Evolutionary conservation across 2,113 vertebrate genomes (phyloP).

Genomic region (Otus sunia): DNA sequence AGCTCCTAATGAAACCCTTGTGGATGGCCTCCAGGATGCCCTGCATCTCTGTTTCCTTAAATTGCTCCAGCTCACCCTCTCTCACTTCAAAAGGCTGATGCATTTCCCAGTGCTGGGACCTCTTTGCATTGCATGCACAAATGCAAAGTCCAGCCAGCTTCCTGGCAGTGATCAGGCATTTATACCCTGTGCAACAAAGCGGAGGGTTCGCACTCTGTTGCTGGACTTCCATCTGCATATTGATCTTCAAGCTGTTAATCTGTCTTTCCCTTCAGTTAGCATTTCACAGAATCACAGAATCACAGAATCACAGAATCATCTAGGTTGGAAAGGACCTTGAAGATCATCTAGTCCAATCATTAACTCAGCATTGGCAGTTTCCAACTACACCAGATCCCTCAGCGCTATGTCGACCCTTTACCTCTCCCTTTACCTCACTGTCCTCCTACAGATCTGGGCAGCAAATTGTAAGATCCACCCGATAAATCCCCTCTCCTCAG

Average conservation of each 20-base stretch:
- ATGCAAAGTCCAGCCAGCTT: neutral
- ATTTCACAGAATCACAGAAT: no score
- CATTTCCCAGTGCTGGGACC: neutral
- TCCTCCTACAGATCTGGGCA: neutral
- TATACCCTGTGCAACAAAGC: fast-evolving
- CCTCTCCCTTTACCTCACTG: neutral
- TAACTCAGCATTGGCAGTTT: no score
- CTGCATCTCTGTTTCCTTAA: neutral
- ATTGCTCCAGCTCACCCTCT: neutral
- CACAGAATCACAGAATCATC: no score
- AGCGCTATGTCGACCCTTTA: no score
- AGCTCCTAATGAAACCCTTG: neutral
- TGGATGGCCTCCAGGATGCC: neutral
- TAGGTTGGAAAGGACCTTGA: no score
- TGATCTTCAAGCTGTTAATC: neutral
- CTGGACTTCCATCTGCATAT: neutral
- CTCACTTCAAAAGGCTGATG: neutral
- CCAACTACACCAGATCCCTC: no score
- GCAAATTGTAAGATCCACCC: neutral
- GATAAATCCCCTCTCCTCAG: neutral
- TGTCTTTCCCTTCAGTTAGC: neutral
- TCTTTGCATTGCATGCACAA: neutral
- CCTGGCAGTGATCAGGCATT: neutral
- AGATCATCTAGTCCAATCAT: no score
- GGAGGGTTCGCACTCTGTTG: neutral